Conservation (phyloP, 2,888 invertebrate genomes). For the Andrena flavipes region DNA sequence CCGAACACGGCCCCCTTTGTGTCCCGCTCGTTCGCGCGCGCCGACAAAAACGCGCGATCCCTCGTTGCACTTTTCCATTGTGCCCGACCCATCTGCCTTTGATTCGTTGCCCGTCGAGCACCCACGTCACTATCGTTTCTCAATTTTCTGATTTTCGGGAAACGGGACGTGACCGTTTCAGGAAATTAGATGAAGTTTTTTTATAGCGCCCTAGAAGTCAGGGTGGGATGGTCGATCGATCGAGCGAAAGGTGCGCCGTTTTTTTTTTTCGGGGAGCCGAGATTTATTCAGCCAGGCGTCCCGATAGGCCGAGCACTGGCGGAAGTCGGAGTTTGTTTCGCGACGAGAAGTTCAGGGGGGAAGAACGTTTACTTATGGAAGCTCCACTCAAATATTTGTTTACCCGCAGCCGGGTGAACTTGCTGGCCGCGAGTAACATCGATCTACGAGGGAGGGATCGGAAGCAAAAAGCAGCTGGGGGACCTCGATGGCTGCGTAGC, state of each 20-base stretch:
- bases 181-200: too few species aligned
- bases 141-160: background rate
- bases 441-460: conserved; percentile 32
- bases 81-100: background rate
- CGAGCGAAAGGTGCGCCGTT: background rate
- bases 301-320: background rate
- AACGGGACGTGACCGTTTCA: too few species aligned
- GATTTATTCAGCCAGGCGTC: conserved; percentile 21
- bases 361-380: conserved; percentile 61
- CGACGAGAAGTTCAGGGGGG: conserved; percentile 53
- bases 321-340: conserved; percentile 49
- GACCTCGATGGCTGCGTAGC: background rate
- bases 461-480: background rate
- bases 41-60: background rate
- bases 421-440: conserved; percentile 17
- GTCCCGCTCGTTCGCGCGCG: conserved; percentile 13
- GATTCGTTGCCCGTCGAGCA: background rate
- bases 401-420: conserved; percentile 63
- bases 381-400: conserved; percentile 67
- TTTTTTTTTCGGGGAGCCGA: background rate
- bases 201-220: too few species aligned
- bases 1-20: background rate
- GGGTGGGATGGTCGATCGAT: background rate
- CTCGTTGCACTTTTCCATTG: background rate
- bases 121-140: conserved; percentile 12